Evolutionary conservation across 2,888 invertebrate species (phyloP).

Genomic region (Microctonus hyperodae): DNA sequence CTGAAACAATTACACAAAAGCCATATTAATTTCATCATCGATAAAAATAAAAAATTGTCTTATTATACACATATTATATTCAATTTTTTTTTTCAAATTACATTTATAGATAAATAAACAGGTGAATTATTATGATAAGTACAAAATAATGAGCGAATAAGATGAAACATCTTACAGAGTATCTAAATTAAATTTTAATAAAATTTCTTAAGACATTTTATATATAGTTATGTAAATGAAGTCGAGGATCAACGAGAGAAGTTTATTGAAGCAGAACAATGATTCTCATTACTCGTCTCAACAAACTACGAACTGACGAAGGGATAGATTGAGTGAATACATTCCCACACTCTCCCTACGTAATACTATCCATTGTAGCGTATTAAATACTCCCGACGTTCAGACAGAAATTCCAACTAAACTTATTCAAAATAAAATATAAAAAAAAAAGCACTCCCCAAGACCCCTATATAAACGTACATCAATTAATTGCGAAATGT

Average conservation of each 20-base stretch:
- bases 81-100: neutral
- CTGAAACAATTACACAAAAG: slow-evolving; percentile 47
- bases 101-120: neutral
- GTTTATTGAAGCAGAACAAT: slow-evolving; percentile 35
- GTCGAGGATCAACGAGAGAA: slow-evolving; percentile 9
- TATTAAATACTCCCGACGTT: slow-evolving; percentile 12
- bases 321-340: slow-evolving; percentile 21
- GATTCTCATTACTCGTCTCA: slow-evolving; percentile 37
- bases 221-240: neutral
- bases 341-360: slow-evolving; percentile 12
- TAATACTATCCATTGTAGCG: slow-evolving; percentile 11
- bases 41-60: no score
- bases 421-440: neutral
- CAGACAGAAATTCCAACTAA: neutral
- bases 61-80: slow-evolving; percentile 13
- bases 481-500: slow-evolving; percentile 18
- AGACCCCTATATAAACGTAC: neutral
- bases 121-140: neutral
- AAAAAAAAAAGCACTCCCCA: neutral
- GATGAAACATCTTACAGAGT: neutral
- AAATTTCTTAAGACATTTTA: no score
- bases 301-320: slow-evolving; percentile 16
- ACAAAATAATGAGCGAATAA: neutral
- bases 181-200: neutral
- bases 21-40: no score